These are phyloP conservation scores for Anolis sagrei DNA, from an alignment of 2,113 vertebrate genomes.

Conservation along the genomic window DNA sequence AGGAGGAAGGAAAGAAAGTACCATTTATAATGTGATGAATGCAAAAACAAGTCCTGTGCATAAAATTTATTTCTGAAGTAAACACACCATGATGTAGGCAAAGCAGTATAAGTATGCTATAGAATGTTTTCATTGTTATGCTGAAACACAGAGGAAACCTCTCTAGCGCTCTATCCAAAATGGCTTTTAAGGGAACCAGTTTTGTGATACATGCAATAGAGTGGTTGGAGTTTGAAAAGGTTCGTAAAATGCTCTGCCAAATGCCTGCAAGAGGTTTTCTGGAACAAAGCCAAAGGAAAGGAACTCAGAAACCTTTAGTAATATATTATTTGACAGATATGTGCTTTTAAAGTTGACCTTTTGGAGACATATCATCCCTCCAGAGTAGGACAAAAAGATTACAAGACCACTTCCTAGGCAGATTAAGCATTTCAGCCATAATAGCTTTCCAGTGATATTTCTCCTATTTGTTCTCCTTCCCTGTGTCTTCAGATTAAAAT, in stretches of 20 bases:
- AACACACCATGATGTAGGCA: not conserved
- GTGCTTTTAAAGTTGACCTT: conserved; percentile 6
- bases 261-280: not conserved
- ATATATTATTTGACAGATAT: not conserved
- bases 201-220: not conserved
- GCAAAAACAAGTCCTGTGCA: not conserved
- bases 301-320: not conserved
- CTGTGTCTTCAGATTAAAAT: not conserved
- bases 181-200: not conserved
- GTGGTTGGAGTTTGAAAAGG: not conserved
- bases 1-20: not conserved
- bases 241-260: not conserved
- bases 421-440: not conserved
- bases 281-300: not conserved
- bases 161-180: not conserved
- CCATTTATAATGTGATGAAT: not conserved
- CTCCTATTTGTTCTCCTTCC: not conserved
- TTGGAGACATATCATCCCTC: not conserved
- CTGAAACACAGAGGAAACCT: not conserved
- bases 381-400: not conserved
- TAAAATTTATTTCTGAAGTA: not conserved
- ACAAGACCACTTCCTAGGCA: not conserved
- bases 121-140: not conserved
- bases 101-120: not conserved
- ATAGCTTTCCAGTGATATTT: not conserved